Evolutionary conservation across 1,140 invertebrate species (phyloP).

Genomic region (Arctopsyche grandis): DNA sequence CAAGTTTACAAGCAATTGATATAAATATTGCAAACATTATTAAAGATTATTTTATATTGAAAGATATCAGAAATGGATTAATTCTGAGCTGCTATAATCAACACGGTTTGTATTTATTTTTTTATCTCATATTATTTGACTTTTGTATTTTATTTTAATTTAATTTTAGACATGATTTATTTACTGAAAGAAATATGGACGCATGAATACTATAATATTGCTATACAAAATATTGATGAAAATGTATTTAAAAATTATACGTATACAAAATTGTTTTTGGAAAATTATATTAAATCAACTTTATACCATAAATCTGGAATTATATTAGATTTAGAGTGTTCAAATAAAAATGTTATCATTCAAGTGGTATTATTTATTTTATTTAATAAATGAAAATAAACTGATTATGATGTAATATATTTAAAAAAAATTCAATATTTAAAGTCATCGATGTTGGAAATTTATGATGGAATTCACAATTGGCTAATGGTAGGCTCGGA

Average conservation of each 20-base stretch:
- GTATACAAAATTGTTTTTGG: background rate
- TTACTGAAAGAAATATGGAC: background rate
- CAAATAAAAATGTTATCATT: background rate
- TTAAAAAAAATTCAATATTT: background rate
- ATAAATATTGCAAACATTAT: background rate
- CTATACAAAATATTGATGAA: background rate
- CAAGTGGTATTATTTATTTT: background rate
- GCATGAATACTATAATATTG: background rate
- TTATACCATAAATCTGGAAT: background rate
- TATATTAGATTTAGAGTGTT: background rate
- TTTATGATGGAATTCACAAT: conserved; percentile 44
- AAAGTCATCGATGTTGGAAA: conserved; percentile 41
- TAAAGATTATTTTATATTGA: background rate
- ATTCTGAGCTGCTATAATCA: background rate
- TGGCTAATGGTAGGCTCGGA: conserved; percentile 44
- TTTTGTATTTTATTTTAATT: background rate
- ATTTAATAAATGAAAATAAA: background rate
- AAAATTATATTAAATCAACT: background rate
- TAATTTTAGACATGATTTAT: background rate
- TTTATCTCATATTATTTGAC: background rate
- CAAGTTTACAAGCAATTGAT: background rate
- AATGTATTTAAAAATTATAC: conserved; percentile 20
- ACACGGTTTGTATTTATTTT: background rate
- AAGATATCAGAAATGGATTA: background rate
- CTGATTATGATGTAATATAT: background rate